phyloP scores from a whole-genome alignment of 2,797 vertebrate species.

The Pseudochromis fuscus region DNA sequence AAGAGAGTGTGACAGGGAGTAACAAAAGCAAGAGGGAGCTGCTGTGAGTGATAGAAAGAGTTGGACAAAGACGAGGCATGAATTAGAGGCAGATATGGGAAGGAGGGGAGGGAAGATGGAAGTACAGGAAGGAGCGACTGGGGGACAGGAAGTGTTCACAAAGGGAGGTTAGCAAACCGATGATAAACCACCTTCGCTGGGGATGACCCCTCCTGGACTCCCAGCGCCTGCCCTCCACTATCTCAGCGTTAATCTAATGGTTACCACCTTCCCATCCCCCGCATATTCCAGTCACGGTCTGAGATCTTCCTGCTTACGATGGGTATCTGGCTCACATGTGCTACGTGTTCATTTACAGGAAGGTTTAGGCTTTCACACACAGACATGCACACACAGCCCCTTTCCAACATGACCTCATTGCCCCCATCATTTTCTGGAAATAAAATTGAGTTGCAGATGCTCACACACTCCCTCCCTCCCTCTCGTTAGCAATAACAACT shows the following conservation, averaged over 20 bases:
- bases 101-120: constrained; percentile 67
- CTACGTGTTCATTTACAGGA: constrained; percentile 68
- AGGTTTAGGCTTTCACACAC: constrained; percentile 64
- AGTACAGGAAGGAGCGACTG: constrained; percentile 73
- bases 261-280: constrained; percentile 37
- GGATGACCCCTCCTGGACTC: constrained; percentile 67
- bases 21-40: constrained; percentile 77
- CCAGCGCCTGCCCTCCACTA: constrained; percentile 62
- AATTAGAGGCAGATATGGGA: constrained; percentile 72
- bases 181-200: constrained; percentile 69
- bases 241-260: constrained; percentile 61
- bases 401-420: constrained; percentile 51
- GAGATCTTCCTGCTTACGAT: constrained; percentile 71
- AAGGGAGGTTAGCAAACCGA: constrained; percentile 67
- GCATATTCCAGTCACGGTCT: constrained; percentile 56
- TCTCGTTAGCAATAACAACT: constrained; percentile 43
- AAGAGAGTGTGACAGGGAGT: constrained; percentile 70
- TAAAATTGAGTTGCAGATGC: constrained; percentile 33
- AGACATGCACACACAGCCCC: constrained; percentile 13
- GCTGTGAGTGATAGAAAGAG: constrained; percentile 66
- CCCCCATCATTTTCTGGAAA: constrained; percentile 50
- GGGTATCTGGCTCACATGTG: constrained; percentile 61
- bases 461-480: constrained; percentile 1
- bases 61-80: constrained; percentile 73
- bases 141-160: constrained; percentile 66